Base-by-base conservation (phyloP, 1,140 invertebrate genomes). In the Streblospio benedicti region DNA sequence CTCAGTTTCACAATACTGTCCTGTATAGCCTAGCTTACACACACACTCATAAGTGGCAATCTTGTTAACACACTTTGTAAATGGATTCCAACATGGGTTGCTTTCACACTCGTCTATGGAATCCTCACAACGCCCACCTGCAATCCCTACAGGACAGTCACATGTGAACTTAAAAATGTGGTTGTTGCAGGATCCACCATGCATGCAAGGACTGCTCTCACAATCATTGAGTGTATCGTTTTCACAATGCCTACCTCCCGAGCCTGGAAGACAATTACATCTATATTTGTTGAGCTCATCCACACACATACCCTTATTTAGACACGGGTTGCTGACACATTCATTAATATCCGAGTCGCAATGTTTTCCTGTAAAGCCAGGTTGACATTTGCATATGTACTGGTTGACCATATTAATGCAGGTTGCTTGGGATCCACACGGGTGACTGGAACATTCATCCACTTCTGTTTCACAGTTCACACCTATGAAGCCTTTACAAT, bases 91-190 rank as follows among this genome's bases (percentile, higher is more conserved):
- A 69, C 92, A 96, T 0, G 91, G 91, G 0, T 85, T 87, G 65
- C 86, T 88, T 3, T 87, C 86, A 71, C 92, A 96, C 67, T 95
- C 91, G 74, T 95, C 90, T 67, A 93, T 93, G 79, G 95, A 95
- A 66, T 87, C 84, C 18, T 50, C 45, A 52, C 57, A 59, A 16
- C n/a, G 18, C 20, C 14, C 12, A 20, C 57, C 57, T 25, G 57
- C 33, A 45, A 50, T 50, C 9, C 33, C 32, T 3, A n/a, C n/a
- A 9, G 50, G 28, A 60, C 69, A 71, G 12, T 25, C 35, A 57
- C 69, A 71, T n/a, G 32, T 31, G 30, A 63, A 74, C 5, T 59
- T 57, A n/a, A 60, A 57, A 50, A 67, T 64, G 50, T 59, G 55
- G 49, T 73, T 51, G 3, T 56, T 49, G 66, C 75, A 76, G 6